Base-by-base conservation (phyloP, 2,797 vertebrate genomes). In the Antennarius maculatus region DNA sequence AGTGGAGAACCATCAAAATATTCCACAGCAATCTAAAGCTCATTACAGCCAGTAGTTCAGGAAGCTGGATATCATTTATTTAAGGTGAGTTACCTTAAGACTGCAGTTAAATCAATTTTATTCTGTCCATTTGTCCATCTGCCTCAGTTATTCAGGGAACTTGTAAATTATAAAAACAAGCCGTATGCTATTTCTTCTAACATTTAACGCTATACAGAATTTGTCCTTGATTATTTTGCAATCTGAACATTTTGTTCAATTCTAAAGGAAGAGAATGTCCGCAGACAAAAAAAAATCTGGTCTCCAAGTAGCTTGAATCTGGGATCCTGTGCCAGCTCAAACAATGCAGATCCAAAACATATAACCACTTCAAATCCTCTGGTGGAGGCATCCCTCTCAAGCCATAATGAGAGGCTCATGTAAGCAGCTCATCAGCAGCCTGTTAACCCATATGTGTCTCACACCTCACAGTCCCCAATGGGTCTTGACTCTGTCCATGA, bases 361-460 rank as follows among this genome's bases (percentile, higher is more conserved):
- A 65, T 31, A 77, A 59, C 54, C 70, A 51, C 54, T 70, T 78
- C 50, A 83, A 80, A 84, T 84, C 78, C 83, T 84, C 83, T 80
- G 79, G 56, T 75, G 76, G 69, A 74, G 76, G 74, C 43, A 54
- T 88, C 84, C 55, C 82, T 91, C 84, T 59, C 34, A 86, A 80
- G 79, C 83, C 81, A 79, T 74, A 71, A 86, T 83, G 86, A 87
- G 90, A 86, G 78, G 85, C 84, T 88, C 74, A 82, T 83, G 84
- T 83, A 90, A 89, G 87, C 90, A 91, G 91, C 89, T 91, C 89
- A 88, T 90, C 85, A 85, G 79, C 90, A 89, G 88, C 88, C 88
- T 88, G 90, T 84, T 81, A 86, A 85, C 78, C 90, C 93, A 93
- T 94, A 92, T 93, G 93, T 87, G 90, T 86, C 76, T 90, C 84